A percentile compares a stretch with the other conserved stretches of the same genome.
phyloP scores from a whole-genome alignment of 2,113 vertebrate species.

The Podilymbus podiceps region DNA sequence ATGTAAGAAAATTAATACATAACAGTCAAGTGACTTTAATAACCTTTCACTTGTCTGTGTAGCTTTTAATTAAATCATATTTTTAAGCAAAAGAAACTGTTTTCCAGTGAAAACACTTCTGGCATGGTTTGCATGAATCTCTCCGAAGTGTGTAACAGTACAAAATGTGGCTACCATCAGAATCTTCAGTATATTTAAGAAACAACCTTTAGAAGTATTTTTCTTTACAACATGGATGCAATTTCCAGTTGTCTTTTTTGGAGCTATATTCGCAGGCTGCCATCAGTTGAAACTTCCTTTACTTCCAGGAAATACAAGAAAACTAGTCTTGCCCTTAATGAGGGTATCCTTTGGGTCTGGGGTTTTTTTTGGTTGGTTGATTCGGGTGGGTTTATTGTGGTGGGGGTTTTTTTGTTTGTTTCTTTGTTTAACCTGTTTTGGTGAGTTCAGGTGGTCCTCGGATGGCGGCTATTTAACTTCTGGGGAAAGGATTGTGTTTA shows the following conservation, averaged over 20 bases:
- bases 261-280: background rate
- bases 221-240: background rate
- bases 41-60: background rate
- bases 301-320: background rate
- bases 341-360: no score
- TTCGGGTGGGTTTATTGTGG: no score
- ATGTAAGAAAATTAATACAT: background rate
- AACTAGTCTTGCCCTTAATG: rapidly evolving
- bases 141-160: background rate
- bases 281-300: background rate
- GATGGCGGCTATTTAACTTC: background rate
- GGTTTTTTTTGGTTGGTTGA: no score
- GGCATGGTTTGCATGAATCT: background rate
- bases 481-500: background rate
- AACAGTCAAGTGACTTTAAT: background rate
- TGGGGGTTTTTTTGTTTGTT: no score
- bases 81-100: background rate
- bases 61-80: background rate
- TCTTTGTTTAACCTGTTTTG: background rate
- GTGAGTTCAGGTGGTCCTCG: background rate
- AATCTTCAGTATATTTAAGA: background rate
- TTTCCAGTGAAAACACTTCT: background rate
- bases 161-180: background rate
- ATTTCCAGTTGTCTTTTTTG: background rate
- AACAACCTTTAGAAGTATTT: background rate